Percentiles rank a stretch among this genome's conserved stretches.
phyloP scores from a whole-genome alignment of 2,113 vertebrate species.

The Hoplias malabaricus region DNA sequence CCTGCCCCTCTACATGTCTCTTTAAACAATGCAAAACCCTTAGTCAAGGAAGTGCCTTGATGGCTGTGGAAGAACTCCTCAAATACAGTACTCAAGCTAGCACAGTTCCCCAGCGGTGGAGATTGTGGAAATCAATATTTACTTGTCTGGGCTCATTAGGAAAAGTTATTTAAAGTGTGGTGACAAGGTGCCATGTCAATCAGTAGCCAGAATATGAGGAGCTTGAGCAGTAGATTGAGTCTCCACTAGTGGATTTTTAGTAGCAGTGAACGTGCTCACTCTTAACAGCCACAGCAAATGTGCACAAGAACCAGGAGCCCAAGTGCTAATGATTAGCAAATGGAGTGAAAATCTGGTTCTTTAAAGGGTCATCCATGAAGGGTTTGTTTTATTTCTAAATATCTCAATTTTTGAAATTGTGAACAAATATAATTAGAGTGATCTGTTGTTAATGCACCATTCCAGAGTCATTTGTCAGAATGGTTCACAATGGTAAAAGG shows the following conservation, averaged over 20 bases:
- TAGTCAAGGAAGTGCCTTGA: conserved; percentile 26
- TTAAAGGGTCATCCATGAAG: too few relatives aligned
- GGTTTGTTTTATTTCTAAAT: too few relatives aligned
- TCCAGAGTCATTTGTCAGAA: too few relatives aligned
- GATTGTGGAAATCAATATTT: conserved; percentile 31
- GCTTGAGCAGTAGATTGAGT: neutral
- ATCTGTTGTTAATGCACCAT: too few relatives aligned
- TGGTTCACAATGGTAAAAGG: too few relatives aligned
- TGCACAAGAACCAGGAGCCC: neutral
- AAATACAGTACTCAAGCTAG: conserved; percentile 4
- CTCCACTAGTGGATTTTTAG: neutral
- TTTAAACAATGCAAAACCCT: neutral
- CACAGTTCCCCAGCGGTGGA: neutral
- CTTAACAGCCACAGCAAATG: neutral
- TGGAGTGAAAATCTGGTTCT: neutral
- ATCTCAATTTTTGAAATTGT: too few relatives aligned
- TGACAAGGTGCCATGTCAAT: conserved; percentile 20
- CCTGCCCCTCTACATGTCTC: conserved; percentile 9
- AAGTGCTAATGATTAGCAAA: neutral
- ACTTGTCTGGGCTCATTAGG: neutral
- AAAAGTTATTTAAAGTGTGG: conserved; percentile 20
- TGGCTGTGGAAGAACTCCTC: neutral
- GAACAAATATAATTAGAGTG: too few relatives aligned
- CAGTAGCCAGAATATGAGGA: neutral
- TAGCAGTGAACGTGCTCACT: neutral